These are phyloP conservation scores for Cantharis rustica DNA, from an alignment of 2,888 invertebrate genomes.

Conservation along the genomic window DNA sequence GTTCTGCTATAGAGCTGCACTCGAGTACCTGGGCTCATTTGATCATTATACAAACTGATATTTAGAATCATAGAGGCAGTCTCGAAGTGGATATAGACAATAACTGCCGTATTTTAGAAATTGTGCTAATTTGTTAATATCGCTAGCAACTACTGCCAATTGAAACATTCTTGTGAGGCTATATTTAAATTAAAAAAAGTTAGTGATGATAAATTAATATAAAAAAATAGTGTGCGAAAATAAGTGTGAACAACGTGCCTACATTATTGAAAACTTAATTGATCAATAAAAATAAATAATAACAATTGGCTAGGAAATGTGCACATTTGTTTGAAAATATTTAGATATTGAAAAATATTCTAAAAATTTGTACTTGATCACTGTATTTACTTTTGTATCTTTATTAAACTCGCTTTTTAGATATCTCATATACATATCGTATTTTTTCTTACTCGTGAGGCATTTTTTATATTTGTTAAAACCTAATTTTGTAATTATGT, in stretches of 20 bases:
- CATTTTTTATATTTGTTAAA: slow-evolving; percentile 11
- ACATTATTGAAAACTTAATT: slow-evolving; percentile 36
- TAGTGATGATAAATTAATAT: slow-evolving; percentile 38
- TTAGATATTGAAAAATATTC: slow-evolving; percentile 26
- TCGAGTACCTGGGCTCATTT: slow-evolving; percentile 98
- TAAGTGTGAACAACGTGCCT: slow-evolving; percentile 55
- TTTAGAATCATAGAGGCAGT: slow-evolving; percentile 26
- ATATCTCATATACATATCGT: slow-evolving; percentile 31
- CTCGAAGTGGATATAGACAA: slow-evolving; percentile 41
- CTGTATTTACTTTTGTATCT: slow-evolving; percentile 27
- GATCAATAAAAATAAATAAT: slow-evolving; percentile 9
- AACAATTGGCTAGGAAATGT: slow-evolving; percentile 22
- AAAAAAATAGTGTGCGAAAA: slow-evolving; percentile 51
- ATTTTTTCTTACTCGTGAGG: slow-evolving; percentile 17
- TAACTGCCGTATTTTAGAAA: slow-evolving; percentile 45
- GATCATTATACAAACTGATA: slow-evolving; percentile 91
- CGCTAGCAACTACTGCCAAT: slow-evolving; percentile 43
- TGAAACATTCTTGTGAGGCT: slow-evolving; percentile 37
- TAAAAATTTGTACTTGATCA: slow-evolving; percentile 30
- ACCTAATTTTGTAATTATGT: slow-evolving; percentile 4
- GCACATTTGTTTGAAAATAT: slow-evolving; percentile 27
- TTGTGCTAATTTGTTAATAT: slow-evolving; percentile 41
- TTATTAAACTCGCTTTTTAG: slow-evolving; percentile 29
- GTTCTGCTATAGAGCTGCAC: slow-evolving; percentile 98
- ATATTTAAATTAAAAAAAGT: slow-evolving; percentile 35